phyloP scores from a whole-genome alignment of 2,113 vertebrate species.

The Mirounga angustirostris region DNA sequence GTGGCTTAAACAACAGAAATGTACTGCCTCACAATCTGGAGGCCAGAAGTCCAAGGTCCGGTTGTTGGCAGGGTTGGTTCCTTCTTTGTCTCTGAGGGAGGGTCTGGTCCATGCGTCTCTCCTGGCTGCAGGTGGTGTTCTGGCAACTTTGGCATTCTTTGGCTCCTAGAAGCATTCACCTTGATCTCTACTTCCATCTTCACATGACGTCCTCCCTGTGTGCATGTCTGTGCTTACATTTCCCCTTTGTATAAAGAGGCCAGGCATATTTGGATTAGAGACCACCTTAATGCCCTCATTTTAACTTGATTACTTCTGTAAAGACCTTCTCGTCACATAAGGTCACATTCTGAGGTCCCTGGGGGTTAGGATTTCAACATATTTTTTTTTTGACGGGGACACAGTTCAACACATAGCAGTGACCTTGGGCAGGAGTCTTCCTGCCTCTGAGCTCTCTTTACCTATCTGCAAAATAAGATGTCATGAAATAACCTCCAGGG shows the following conservation, averaged over 20 bases:
- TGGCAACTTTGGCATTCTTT: neutral
- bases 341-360: neutral
- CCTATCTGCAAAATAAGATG: neutral
- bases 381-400: neutral
- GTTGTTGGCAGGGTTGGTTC: neutral
- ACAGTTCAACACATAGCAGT: neutral
- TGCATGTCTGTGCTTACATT: neutral
- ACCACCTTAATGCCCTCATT: neutral
- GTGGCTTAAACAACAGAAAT: neutral
- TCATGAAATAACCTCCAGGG: neutral
- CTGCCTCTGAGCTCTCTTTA: neutral
- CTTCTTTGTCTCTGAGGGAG: neutral
- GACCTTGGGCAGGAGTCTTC: neutral
- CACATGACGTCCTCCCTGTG: fast-evolving
- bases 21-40: neutral
- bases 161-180: neutral
- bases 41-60: neutral
- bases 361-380: neutral
- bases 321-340: neutral
- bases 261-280: neutral
- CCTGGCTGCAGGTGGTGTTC: too few relatives aligned
- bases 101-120: fast-evolving
- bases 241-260: neutral
- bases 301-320: neutral
- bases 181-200: neutral